Base-by-base conservation (phyloP, 2,797 vertebrate genomes). In the Cygnus olor region DNA sequence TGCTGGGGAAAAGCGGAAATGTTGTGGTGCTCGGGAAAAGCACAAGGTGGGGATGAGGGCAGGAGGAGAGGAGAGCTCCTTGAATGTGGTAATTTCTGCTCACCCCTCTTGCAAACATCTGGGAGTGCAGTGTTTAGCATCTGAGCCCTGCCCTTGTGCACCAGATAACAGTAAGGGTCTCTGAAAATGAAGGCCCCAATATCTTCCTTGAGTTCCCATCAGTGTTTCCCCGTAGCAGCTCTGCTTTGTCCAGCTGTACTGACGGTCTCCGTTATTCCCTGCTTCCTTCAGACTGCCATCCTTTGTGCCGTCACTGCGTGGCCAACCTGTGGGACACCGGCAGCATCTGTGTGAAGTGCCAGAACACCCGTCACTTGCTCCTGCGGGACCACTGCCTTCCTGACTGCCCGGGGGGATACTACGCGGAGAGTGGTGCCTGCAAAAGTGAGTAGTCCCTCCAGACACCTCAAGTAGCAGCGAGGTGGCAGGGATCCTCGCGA, bases 281-380 rank as follows among this genome's bases (percentile, higher is more conserved):
- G 11, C 44, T 94, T 65, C 69, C 66, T 79, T 32, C 90, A 99
- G 99, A 97, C 57, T 99, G 99, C 96, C 98, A 99, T 72, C 95
- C 97, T 0, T 97, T 98, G 86, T 99, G 99, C 95, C 98, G 94
- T 61, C 98, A 90, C 56, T 99, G 99, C 28, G 96, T 98, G 3
- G 98, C 99, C 1, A 96, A 99, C 97, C 98, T 99, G 83, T 93
- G 86, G 57, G 96, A 96, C 16, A 82, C 94, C 0, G 94, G 99
- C 81, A 99, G 98, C 10, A 17, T 99, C 14, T 99, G 99, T 66
- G 97, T 99, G 57, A 96, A 93, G 97, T 99, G 99, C 88, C 98
- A 97, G 87, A 96, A 89, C 3, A 19, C 91, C 25, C 97, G 94
- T 28, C 96, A 97, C 86, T 93, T 98, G 95, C 97, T 99, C 45